phyloP scores from a whole-genome alignment of 2,888 invertebrate genomes.

The Agrochola circellaris region DNA sequence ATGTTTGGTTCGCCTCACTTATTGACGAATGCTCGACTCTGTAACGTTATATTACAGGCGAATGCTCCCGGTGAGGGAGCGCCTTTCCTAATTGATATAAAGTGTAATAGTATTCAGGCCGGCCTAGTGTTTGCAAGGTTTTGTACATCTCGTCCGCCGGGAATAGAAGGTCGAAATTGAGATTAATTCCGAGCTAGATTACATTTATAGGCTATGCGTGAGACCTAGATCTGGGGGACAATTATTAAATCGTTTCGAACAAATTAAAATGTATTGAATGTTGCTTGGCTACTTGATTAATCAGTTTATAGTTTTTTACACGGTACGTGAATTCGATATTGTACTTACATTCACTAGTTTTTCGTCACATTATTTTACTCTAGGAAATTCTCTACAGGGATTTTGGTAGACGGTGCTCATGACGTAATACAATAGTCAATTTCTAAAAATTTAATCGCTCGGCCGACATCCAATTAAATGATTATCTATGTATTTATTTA shows the following conservation, averaged over 20 bases:
- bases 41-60: too few relatives aligned
- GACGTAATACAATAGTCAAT: neutral
- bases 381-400: neutral
- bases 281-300: slow-evolving; percentile 19
- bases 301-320: slow-evolving; percentile 5
- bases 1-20: too few relatives aligned
- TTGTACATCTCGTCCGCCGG: slow-evolving; percentile 25
- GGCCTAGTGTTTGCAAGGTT: slow-evolving; percentile 20
- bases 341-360: neutral
- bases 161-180: slow-evolving; percentile 48
- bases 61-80: too few relatives aligned
- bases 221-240: slow-evolving; percentile 61
- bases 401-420: neutral
- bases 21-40: too few relatives aligned
- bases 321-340: neutral
- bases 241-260: slow-evolving; percentile 54
- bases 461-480: slow-evolving; percentile 24
- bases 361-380: neutral
- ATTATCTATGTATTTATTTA: slow-evolving; percentile 11
- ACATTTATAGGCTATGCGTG: slow-evolving; percentile 59
- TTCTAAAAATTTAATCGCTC: neutral
- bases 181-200: slow-evolving; percentile 56
- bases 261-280: slow-evolving; percentile 58
- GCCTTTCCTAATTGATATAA: slow-evolving; percentile 24
- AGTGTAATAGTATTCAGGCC: slow-evolving; percentile 8